Evolutionary conservation across 2,113 vertebrate genomes (phyloP).

Genomic region (Grallaria varia): DNA sequence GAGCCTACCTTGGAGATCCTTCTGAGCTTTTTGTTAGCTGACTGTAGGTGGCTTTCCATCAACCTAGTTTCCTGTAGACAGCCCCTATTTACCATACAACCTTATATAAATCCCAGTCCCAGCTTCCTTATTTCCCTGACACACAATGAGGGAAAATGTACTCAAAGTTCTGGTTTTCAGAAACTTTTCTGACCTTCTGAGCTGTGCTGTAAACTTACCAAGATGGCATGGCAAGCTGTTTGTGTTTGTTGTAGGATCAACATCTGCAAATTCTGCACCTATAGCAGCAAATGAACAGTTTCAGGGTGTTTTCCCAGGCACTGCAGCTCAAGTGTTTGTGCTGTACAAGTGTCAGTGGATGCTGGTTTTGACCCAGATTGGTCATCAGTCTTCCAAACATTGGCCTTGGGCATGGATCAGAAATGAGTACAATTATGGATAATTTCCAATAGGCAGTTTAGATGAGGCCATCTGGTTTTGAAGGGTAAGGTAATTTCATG

Average conservation of each 20-base stretch:
- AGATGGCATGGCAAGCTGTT: not conserved
- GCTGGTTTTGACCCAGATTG: not conserved
- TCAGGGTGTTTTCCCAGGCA: not conserved
- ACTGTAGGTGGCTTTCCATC: not conserved
- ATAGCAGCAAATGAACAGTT: not conserved
- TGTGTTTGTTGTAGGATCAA: not conserved
- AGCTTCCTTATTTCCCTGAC: not conserved
- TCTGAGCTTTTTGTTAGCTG: not conserved
- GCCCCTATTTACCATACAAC: not conserved
- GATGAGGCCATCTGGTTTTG: not conserved
- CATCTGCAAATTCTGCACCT: not conserved
- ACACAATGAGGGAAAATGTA: not conserved
- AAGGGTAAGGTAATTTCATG: not conserved
- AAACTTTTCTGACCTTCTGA: not conserved
- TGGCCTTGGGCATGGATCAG: not conserved
- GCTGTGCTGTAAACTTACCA: not conserved
- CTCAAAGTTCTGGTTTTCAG: not conserved
- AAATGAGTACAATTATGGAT: not conserved
- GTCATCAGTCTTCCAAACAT: not conserved
- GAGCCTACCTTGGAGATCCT: not conserved
- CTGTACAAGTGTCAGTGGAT: not conserved
- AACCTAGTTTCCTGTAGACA: not conserved
- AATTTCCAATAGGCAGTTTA: not conserved
- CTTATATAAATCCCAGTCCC: not conserved
- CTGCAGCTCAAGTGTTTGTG: no score